Evolutionary conservation across 2,113 vertebrate genomes (phyloP).

Genomic region (Gallinago paraguaiae): DNA sequence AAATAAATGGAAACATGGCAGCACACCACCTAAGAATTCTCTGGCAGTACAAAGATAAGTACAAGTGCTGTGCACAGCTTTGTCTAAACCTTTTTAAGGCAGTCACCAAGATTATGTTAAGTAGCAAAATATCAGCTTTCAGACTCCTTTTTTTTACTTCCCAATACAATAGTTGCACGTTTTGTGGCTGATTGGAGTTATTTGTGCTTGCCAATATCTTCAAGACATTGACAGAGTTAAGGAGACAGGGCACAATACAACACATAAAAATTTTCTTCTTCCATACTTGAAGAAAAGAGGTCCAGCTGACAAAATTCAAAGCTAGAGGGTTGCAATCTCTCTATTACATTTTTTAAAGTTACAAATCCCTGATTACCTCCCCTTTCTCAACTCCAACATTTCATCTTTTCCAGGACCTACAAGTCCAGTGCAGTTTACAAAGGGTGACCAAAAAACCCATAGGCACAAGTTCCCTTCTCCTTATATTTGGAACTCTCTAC

Average conservation of each 20-base stretch:
- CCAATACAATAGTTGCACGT: not conserved
- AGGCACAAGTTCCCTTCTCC: not conserved
- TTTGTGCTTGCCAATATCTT: not conserved
- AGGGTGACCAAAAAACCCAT: not conserved
- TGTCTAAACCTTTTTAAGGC: conserved; percentile 13
- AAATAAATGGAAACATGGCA: conserved; percentile 22
- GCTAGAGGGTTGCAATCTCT: not conserved
- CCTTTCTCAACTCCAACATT: not conserved
- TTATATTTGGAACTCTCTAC: not conserved
- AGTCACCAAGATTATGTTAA: not conserved
- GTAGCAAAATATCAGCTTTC: conserved; percentile 11
- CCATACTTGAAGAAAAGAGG: not conserved
- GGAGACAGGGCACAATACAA: not conserved
- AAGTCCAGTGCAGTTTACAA: not conserved
- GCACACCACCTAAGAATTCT: not conserved
- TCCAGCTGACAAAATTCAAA: not conserved
- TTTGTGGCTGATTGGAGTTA: not conserved
- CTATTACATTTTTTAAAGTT: not conserved
- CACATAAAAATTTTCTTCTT: not conserved
- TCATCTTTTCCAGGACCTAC: not conserved
- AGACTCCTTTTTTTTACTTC: not conserved
- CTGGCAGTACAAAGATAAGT: conserved; percentile 1
- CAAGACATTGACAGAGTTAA: not conserved
- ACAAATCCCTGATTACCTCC: not conserved
- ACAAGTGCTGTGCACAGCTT: not conserved